Evolutionary conservation across 30 jellyfish, hydroid and myxozoan genomes (phyloP).

Genomic region (Chironex yamaguchii): DNA sequence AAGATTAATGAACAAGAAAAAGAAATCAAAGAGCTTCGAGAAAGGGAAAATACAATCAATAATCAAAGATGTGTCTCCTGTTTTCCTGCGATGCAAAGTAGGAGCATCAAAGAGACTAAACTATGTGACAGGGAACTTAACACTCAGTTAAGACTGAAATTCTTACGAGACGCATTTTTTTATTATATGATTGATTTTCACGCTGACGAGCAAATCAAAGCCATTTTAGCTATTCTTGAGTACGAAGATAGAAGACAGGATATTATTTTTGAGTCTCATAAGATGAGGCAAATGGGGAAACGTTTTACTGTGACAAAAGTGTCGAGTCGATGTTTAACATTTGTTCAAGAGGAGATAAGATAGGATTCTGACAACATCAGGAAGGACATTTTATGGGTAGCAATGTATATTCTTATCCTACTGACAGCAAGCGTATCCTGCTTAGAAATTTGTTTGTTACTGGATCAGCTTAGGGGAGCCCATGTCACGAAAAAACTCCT

Average conservation of each 20-base stretch:
- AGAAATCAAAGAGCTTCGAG: constrained; percentile 27
- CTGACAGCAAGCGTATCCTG: no score
- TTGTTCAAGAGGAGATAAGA: constrained; percentile 84
- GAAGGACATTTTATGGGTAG: neutral
- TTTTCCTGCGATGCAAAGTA: no score
- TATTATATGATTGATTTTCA: constrained; percentile 95
- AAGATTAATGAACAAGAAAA: constrained; percentile 46
- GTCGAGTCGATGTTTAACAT: constrained; percentile 84
- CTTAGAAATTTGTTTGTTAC: no score
- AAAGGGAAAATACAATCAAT: neutral
- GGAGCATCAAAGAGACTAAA: neutral
- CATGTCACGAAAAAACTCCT: no score
- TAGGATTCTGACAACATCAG: constrained; percentile 3
- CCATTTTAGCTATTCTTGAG: constrained; percentile 91
- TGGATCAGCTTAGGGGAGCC: no score
- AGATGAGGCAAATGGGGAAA: constrained; percentile 86
- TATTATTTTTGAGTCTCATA: constrained; percentile 84
- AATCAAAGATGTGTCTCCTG: neutral
- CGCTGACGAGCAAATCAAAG: constrained; percentile 94
- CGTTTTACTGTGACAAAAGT: constrained; percentile 84
- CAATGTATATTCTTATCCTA: neutral
- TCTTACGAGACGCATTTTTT: constrained; percentile 92
- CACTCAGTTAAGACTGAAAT: constrained; percentile 78
- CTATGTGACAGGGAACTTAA: constrained; percentile 66
- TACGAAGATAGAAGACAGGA: constrained; percentile 92